Evolutionary conservation across 2,797 vertebrate genomes (phyloP).

Genomic region (Falco cherrug): DNA sequence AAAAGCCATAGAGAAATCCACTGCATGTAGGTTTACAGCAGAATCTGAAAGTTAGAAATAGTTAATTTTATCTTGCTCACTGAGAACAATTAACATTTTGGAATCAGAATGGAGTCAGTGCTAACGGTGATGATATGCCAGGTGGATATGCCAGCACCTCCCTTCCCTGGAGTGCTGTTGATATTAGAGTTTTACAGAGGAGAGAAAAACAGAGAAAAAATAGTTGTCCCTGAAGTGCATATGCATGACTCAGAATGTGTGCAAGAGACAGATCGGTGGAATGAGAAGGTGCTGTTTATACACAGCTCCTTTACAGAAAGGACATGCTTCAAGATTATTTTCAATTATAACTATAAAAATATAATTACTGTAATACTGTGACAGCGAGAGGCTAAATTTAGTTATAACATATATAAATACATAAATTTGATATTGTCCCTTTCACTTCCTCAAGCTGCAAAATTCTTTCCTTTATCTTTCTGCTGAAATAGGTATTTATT

Average conservation of each 20-base stretch:
- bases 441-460: neutral
- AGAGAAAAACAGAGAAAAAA: neutral
- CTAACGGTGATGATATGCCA: neutral
- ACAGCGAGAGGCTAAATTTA: neutral
- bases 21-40: neutral
- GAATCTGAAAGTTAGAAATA: neutral
- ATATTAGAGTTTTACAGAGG: neutral
- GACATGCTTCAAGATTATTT: neutral
- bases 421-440: neutral
- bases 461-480: neutral
- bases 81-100: neutral
- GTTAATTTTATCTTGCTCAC: neutral
- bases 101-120: neutral
- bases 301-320: neutral
- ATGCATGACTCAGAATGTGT: neutral
- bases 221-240: neutral
- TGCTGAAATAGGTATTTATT: neutral
- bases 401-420: neutral
- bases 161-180: neutral
- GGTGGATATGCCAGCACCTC: neutral
- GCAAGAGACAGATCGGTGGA: slow-evolving; percentile 2
- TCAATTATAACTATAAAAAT: neutral
- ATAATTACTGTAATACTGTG: neutral
- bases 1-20: neutral
- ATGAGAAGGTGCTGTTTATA: neutral